Base-by-base conservation (phyloP, 2,113 vertebrate genomes). In the Plecturocebus donacophilus region DNA sequence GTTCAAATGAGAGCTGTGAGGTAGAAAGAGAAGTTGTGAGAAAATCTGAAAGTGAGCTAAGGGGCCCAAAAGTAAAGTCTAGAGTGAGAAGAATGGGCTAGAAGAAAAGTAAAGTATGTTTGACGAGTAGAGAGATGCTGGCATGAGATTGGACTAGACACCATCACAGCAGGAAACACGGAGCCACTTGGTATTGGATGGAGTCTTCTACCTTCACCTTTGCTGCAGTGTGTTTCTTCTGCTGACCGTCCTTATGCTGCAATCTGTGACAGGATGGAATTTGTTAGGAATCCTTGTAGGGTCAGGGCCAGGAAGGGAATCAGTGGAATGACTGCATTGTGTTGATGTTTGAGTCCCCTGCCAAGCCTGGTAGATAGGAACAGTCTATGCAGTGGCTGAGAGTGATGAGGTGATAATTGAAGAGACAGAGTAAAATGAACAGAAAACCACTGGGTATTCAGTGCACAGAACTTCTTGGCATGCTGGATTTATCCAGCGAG, bases 71-170 rank as follows among this genome's bases (percentile, higher is more conserved):
- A 3, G 17, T 9, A 10, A 40, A 1, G 8, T 5, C 25, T 16
- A 58, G 13, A 12, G 45, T 2, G 13, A 76, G 80, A 58, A 73
- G 35, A 27, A 6, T 7, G 19, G 7, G 3, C 38, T 42, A 68
- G 35, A 38, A 27, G 54, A 5, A 83, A n/a, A 80, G 19, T n/a
- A 20, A 7, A 0, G 8, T 14, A 52, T 17, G 8, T 14, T 8
- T 30, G 84, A 5, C 5, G 61, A 30, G 27, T 1, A 13, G n/a
- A 8, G 12, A 71, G 38, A 35, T 8, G 32, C 30, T 8, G 42
- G 70, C 6, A 0, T 0, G 9, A 61, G 87, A 49, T 11, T 6
- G 5, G 70, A 27, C 0, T 0, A 38, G 61, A 42, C 0, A 4
- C 11, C 4, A 9, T 1, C 3, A 23, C 5, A 12, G 20, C 2